These are phyloP conservation scores for Spheniscus humboldti DNA, from an alignment of 2,797 vertebrate species.

Conservation along the genomic window DNA sequence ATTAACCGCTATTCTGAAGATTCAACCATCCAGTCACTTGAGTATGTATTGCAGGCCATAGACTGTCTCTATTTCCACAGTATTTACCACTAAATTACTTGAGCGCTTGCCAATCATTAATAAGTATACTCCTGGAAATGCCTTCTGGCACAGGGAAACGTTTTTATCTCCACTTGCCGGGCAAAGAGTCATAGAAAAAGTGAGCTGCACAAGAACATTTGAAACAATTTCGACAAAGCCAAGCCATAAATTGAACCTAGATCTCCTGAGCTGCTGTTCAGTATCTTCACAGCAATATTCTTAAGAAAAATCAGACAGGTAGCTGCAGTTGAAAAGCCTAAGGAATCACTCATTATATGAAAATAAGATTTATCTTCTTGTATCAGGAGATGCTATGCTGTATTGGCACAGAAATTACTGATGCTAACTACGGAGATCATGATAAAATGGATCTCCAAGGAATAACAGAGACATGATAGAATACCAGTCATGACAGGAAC, in stretches of 20 bases:
- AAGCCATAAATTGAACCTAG: background rate
- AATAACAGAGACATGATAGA: background rate
- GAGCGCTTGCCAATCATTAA: background rate
- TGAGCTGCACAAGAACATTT: background rate
- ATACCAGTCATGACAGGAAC: background rate
- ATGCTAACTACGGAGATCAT: background rate
- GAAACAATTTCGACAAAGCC: background rate
- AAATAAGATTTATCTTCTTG: background rate
- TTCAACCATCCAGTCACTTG: background rate
- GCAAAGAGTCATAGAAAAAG: background rate
- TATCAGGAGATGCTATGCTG: background rate
- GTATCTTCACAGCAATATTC: background rate
- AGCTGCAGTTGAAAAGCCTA: background rate
- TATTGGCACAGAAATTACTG: background rate
- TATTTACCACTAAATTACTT: background rate
- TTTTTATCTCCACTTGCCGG: background rate
- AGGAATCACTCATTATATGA: background rate
- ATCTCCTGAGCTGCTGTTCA: background rate
- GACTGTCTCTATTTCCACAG: background rate
- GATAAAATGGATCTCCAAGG: background rate
- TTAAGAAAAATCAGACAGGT: background rate
- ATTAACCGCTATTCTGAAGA: background rate
- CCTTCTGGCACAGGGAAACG: background rate
- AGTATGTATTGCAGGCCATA: background rate
- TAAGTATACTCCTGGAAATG: background rate